Conservation (phyloP, 2,113 vertebrate genomes). For the Burhinus oedicnemus region DNA sequence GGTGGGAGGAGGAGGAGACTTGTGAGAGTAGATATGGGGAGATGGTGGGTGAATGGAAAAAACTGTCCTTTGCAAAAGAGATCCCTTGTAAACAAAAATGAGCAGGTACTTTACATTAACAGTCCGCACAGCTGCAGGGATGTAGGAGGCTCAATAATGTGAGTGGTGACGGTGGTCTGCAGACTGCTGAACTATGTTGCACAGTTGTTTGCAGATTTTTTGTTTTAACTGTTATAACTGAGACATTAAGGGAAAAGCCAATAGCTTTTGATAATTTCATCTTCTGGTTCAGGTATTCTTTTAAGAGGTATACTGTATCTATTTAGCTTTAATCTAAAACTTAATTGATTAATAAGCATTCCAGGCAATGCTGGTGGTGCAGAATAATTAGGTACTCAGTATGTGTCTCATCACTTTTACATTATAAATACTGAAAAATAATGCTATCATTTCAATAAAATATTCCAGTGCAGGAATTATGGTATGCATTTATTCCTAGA, state of each 20-base stretch:
- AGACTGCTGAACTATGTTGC: background rate
- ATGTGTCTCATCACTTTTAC: background rate
- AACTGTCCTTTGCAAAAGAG: background rate
- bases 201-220: background rate
- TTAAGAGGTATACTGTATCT: background rate
- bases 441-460: background rate
- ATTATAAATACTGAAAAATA: background rate
- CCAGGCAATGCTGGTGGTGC: background rate
- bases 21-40: background rate
- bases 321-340: background rate
- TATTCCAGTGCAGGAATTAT: background rate
- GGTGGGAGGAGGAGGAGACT: background rate
- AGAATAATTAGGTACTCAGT: background rate
- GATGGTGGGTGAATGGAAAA: background rate
- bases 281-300: background rate
- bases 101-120: background rate
- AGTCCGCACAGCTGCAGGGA: background rate
- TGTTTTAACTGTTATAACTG: background rate
- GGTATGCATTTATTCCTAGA: background rate
- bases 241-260: background rate
- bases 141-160: background rate
- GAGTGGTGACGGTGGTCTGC: background rate
- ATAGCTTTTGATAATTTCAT: background rate
- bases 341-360: conserved; percentile 31
- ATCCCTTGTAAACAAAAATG: background rate